Evolutionary conservation across 2,797 vertebrate species (phyloP).

Genomic region (Onychomys leucogaster): DNA sequence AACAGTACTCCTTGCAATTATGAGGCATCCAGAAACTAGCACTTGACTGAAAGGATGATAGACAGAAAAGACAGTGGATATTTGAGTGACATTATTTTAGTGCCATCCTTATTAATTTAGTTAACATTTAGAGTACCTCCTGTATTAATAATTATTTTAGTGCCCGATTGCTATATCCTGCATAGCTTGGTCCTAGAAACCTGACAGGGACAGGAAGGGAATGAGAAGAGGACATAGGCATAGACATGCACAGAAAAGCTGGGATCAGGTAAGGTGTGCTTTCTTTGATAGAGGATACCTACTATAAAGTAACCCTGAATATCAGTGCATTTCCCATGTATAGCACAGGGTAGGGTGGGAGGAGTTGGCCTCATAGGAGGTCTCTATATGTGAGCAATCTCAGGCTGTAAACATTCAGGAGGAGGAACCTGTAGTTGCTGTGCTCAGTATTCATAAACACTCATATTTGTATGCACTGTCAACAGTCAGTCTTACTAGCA

Average conservation of each 20-base stretch:
- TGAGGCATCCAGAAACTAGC: background rate
- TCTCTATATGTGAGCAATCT: background rate
- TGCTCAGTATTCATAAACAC: background rate
- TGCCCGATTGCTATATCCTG: background rate
- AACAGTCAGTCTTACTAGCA: background rate
- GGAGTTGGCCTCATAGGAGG: background rate
- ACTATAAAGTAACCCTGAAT: background rate
- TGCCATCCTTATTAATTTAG: background rate
- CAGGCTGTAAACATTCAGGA: too few relatives aligned
- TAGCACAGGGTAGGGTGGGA: background rate
- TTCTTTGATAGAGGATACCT: background rate
- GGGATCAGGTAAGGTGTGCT: background rate
- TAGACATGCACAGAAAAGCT: background rate
- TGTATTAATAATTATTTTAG: background rate
- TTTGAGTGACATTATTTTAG: background rate
- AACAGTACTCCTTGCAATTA: background rate
- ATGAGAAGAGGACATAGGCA: background rate
- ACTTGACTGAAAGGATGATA: background rate
- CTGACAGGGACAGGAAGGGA: background rate
- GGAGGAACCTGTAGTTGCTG: background rate
- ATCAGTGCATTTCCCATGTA: background rate
- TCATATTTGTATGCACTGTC: background rate
- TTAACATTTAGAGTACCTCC: slow-evolving; percentile 7
- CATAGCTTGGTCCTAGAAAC: background rate
- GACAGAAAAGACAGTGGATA: background rate